Percentiles rank a stretch among this genome's conserved stretches.
Conservation (phyloP, 2,888 invertebrate genomes). For the Chironomus tentans region DNA sequence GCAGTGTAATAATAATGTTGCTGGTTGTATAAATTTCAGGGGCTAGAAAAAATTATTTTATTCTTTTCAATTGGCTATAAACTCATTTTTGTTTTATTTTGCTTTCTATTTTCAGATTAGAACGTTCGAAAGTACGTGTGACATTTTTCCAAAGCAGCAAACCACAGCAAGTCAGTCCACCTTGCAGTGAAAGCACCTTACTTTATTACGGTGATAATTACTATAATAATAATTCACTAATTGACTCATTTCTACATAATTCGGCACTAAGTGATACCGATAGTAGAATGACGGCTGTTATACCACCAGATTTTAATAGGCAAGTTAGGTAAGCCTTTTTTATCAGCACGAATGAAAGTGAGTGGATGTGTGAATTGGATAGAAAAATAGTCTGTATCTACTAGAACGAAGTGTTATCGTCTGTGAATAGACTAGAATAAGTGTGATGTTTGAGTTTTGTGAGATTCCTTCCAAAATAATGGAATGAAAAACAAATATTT, state of each 20-base stretch:
- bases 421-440: too few species aligned
- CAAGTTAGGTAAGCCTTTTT: slow-evolving; percentile 39
- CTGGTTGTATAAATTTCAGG: too few species aligned
- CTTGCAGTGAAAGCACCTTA: slow-evolving; percentile 41
- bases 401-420: too few species aligned
- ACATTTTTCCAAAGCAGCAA: slow-evolving; percentile 75
- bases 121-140: slow-evolving; percentile 70
- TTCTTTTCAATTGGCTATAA: too few species aligned
- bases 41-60: too few species aligned
- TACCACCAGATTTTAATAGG: slow-evolving; percentile 38
- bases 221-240: slow-evolving; percentile 21
- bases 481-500: too few species aligned
- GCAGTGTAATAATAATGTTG: too few species aligned
- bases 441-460: too few species aligned
- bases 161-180: slow-evolving; percentile 58
- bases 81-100: too few species aligned
- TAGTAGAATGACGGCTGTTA: slow-evolving; percentile 27
- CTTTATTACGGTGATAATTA: slow-evolving; percentile 14
- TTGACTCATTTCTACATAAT: slow-evolving; percentile 23
- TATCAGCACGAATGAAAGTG: not conserved
- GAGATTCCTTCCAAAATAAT: too few species aligned
- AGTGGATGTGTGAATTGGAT: not conserved
- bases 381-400: too few species aligned
- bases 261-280: slow-evolving; percentile 9
- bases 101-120: slow-evolving; percentile 49